Evolutionary conservation across 2,888 invertebrate species (phyloP).

Genomic region (Chironomus tentans): DNA sequence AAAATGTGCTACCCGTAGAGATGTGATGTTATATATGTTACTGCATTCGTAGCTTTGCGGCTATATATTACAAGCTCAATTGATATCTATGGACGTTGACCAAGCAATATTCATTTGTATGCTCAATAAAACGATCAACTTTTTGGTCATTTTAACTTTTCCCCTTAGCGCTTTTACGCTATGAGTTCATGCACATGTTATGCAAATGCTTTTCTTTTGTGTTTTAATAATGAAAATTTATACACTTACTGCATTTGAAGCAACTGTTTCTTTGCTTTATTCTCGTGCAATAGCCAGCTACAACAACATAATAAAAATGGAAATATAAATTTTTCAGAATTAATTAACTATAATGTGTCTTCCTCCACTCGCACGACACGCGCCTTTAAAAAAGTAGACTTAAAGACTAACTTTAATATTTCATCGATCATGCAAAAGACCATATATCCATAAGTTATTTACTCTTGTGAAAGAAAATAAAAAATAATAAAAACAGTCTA

Average conservation of each 20-base stretch:
- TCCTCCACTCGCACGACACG: slow-evolving; percentile 13
- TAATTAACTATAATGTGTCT: slow-evolving; percentile 21
- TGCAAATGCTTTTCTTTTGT: slow-evolving; percentile 9
- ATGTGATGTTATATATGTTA: not conserved
- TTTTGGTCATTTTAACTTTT: not conserved
- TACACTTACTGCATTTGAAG: too few species aligned
- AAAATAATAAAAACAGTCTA: not conserved
- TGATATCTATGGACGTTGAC: too few species aligned
- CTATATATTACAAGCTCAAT: not conserved
- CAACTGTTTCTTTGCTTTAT: not conserved
- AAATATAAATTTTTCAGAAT: slow-evolving; percentile 4
- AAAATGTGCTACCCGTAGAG: slow-evolving; percentile 3
- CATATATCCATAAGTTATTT: not conserved
- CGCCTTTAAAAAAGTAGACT: slow-evolving; percentile 15
- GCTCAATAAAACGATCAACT: not conserved
- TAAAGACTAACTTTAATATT: slow-evolving; percentile 21
- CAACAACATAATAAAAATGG: not conserved
- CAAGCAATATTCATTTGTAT: not conserved
- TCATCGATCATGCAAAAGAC: slow-evolving; percentile 25
- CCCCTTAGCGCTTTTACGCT: not conserved
- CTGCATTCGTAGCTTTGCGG: not conserved
- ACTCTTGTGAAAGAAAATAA: not conserved
- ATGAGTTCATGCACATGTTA: slow-evolving; percentile 18
- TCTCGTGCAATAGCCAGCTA: too few species aligned
- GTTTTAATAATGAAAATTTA: too few species aligned